These are phyloP conservation scores for Bradypus variegatus DNA, from an alignment of 2,797 vertebrate genomes.

Conservation along the genomic window DNA sequence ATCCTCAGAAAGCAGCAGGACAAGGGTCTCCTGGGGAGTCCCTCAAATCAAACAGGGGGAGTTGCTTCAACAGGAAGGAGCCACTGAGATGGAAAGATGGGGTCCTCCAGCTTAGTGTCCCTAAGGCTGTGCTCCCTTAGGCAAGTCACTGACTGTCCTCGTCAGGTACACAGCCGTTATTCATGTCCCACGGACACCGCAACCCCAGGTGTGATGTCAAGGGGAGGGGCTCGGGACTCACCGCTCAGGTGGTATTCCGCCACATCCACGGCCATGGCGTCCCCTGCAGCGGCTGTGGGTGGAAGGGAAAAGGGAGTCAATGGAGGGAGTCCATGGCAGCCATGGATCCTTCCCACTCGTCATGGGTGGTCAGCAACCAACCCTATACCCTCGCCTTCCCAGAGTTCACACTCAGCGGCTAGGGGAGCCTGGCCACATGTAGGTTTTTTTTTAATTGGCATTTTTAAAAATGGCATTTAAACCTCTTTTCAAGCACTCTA, in stretches of 20 bases:
- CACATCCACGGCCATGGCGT: constrained; percentile 58
- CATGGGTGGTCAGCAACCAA: neutral
- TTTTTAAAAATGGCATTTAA: neutral
- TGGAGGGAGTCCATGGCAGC: neutral
- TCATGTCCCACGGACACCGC: neutral
- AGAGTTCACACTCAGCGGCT: neutral
- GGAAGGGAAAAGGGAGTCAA: constrained; percentile 17
- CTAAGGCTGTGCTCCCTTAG: neutral
- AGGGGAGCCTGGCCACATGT: neutral
- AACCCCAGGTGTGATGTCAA: neutral
- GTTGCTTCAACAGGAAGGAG: neutral
- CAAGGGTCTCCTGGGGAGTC: neutral
- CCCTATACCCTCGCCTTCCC: fast-evolving
- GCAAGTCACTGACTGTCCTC: neutral
- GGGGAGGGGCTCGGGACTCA: constrained; percentile 47
- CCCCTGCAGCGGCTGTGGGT: neutral
- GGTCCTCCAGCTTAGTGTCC: neutral
- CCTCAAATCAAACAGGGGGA: neutral
- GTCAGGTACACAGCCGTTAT: neutral
- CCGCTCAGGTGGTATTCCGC: constrained; percentile 63
- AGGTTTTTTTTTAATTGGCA: neutral
- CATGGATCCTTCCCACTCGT: too few species aligned
- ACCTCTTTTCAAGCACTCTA: neutral
- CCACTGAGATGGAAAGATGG: neutral
- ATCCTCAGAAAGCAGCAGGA: neutral